Evolutionary conservation across 2,113 vertebrate genomes (phyloP).

Genomic region (Gasterosteus aculeatus): DNA sequence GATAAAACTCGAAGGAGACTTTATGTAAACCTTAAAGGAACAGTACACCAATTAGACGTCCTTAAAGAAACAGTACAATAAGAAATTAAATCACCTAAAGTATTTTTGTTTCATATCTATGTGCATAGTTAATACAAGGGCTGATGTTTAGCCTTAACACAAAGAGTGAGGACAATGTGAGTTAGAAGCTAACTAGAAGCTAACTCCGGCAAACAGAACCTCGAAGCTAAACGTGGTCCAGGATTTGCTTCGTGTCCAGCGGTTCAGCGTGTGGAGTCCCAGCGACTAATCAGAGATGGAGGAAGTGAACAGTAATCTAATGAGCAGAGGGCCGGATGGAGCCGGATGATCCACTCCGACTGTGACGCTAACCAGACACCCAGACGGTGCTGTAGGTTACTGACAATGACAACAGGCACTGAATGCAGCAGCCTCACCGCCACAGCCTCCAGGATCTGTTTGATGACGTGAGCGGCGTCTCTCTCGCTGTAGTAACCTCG

Average conservation of each 20-base stretch:
- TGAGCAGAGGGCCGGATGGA: conserved; percentile 10
- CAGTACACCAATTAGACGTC: not conserved
- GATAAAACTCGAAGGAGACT: not conserved
- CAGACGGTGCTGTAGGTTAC: not conserved
- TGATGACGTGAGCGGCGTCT: conserved; percentile 88
- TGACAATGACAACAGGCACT: not conserved
- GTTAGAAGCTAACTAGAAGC: not conserved
- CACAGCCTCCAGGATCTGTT: conserved; percentile 90
- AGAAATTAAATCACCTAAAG: too few species aligned
- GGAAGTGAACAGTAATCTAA: conserved; percentile 21
- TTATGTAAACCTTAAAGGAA: not conserved
- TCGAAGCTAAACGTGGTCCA: not conserved
- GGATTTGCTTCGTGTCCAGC: too few species aligned
- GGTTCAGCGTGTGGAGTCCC: not conserved
- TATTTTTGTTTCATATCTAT: not conserved
- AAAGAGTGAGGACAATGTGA: too few species aligned
- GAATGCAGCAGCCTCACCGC: conserved; percentile 73
- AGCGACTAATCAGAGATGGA: conserved; percentile 11
- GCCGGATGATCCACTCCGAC: conserved; percentile 6
- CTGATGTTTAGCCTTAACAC: not conserved
- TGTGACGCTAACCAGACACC: conserved; percentile 8
- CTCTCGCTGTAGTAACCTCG: conserved; percentile 90
- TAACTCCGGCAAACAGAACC: not conserved
- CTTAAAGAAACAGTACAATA: not conserved
- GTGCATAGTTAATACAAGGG: not conserved